These are phyloP conservation scores for Calyptomena viridis DNA, from an alignment of 2,113 vertebrate genomes.

Conservation along the genomic window DNA sequence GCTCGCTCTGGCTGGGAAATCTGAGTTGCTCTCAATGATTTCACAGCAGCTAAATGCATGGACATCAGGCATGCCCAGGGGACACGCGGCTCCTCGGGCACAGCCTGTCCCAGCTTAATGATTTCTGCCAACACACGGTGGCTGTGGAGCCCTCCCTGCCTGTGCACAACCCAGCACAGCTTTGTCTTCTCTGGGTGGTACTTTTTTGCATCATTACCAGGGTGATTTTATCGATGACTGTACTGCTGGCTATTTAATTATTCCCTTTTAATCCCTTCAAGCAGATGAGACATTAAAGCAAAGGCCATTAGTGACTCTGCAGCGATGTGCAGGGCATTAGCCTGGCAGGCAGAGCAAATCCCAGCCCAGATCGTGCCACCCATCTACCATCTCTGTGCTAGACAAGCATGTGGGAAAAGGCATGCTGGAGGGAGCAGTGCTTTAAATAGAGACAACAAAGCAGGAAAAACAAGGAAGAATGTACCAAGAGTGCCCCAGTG, in stretches of 20 bases:
- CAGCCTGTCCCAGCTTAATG: neutral
- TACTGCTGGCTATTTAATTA: slow-evolving; percentile 34
- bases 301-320: neutral
- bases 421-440: neutral
- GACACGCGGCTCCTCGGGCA: neutral
- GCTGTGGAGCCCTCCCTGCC: neutral
- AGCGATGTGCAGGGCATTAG: neutral
- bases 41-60: neutral
- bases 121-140: neutral
- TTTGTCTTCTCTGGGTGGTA: neutral
- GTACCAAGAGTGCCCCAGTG: neutral
- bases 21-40: neutral
- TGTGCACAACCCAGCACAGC: neutral
- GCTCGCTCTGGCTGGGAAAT: neutral
- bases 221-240: neutral
- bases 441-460: neutral
- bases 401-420: neutral
- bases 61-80: neutral
- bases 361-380: neutral
- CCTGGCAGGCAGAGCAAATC: neutral
- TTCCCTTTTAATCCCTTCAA: slow-evolving; percentile 25
- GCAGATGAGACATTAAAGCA: slow-evolving; percentile 11
- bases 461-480: neutral
- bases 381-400: fast-evolving
- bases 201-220: neutral